Conservation (phyloP, 2,888 invertebrate species). For the Quadroppia sp. region DNA sequence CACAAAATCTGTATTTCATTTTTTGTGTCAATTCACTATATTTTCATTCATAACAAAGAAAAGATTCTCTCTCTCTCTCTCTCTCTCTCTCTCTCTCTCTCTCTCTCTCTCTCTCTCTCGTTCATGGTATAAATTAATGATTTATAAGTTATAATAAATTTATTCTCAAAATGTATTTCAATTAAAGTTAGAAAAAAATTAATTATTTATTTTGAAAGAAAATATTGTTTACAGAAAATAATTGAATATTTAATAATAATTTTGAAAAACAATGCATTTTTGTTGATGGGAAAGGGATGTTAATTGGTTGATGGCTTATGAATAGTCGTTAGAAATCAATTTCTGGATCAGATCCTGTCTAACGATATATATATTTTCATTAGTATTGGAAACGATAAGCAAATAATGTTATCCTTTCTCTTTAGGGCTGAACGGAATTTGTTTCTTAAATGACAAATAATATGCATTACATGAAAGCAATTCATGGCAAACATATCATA, state of each 20-base stretch:
- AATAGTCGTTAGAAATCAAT: background rate
- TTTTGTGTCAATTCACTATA: no score
- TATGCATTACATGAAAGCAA: slow-evolving; percentile 8
- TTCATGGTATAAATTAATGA: no score
- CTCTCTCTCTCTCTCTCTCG: no score
- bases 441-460: slow-evolving; percentile 30
- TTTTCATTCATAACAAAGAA: no score
- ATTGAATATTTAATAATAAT: background rate
- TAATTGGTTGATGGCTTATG: background rate
- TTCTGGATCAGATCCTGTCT: background rate
- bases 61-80: no score
- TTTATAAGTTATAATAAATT: no score
- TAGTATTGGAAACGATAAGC: slow-evolving; percentile 6
- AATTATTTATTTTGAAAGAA: no score
- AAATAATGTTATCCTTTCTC: slow-evolving; percentile 7
- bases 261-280: background rate
- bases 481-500: slow-evolving; percentile 3
- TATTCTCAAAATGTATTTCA: no score
- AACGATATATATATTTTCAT: slow-evolving; percentile 17
- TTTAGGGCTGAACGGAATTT: slow-evolving; percentile 1
- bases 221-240: no score
- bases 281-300: background rate
- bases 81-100: no score
- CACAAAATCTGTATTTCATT: no score
- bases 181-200: no score